Evolutionary conservation across 2,888 invertebrate genomes (phyloP), one percentile per base, ranked within the genome.

Genomic region (Eretmocerus hayati): DNA sequence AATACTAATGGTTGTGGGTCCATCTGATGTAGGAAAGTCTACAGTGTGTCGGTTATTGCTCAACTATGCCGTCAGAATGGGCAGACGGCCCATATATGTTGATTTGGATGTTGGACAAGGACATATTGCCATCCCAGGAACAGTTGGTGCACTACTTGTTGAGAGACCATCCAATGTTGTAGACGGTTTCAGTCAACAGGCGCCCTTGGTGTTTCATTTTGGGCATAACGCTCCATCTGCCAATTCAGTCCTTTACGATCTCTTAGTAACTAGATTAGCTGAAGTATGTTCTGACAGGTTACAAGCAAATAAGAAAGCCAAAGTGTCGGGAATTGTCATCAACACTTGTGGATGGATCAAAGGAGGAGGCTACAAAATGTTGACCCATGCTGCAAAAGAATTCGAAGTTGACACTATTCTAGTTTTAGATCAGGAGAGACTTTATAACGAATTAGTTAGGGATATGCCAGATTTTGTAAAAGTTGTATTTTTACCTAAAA

Each of bases 271-370:
- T 0, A 80, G 90, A 59, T 75, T 97, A 58, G 91, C 96, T 0
- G 87, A 88, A 62, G 87, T 90, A 8, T 85, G 94, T 31, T 78
- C 84, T 2, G 87, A 89, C 60, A 78, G 92, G 53, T 81, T 93
- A 66, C 87, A 88, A 64, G 83, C 84, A 9, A 93, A 93, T 66
- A 88, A 87, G 61, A 90, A 90, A 77, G 90, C 87, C 0, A 83
- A 87, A 63, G 78, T 81, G 30, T 90, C 90, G 3, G 99, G 99
- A 1, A 87, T 90, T 3, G 83, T 99, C 30, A 92, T 99, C 56
- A 99, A 99, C 72, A 97, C 97, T 0, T 94, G 95, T 60, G 97
- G 97, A 0, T 99, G 95, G 95, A 85, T 96, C 2, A 93, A 94
- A 72, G 89, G 85, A 0, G 84, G 80, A 0, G 97, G 96, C 0